These are phyloP conservation scores for Lepisosteus osseus DNA, from an alignment of 2,113 vertebrate genomes.

Conservation along the genomic window DNA sequence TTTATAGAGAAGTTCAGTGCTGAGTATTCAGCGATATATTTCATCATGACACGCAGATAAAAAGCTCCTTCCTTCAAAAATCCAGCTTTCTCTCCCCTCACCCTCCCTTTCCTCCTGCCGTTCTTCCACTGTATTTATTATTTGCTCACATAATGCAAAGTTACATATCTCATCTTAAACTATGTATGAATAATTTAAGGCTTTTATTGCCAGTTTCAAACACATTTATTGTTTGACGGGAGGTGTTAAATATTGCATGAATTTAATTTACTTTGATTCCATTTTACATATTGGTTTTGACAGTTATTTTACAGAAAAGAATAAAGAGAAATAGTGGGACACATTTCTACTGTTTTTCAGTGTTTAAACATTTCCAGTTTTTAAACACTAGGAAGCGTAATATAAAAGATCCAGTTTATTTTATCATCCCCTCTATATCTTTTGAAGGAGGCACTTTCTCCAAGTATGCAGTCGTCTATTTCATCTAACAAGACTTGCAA, in stretches of 20 bases:
- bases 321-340: background rate
- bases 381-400: background rate
- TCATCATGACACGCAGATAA: constrained; percentile 15
- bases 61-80: too few species aligned
- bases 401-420: too few species aligned
- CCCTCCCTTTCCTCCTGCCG: background rate
- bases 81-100: background rate
- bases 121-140: constrained; percentile 1
- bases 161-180: constrained; percentile 28
- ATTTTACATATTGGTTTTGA: constrained; percentile 30
- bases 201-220: constrained; percentile 36
- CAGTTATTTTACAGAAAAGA: constrained; percentile 8
- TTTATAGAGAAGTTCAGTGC: constrained; percentile 18
- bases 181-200: constrained; percentile 36
- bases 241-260: constrained; percentile 34
- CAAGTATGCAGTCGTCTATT: too few species aligned
- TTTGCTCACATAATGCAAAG: constrained; percentile 17
- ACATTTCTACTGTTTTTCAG: background rate
- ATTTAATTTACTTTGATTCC: constrained; percentile 32
- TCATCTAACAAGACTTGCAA: too few species aligned
- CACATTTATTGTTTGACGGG: constrained; percentile 24
- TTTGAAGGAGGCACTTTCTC: too few species aligned
- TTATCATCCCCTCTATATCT: too few species aligned
- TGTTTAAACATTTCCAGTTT: background rate
- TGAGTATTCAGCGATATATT: constrained; percentile 1